phyloP scores from a whole-genome alignment of 2,888 invertebrate genomes.

The Pheosia gnoma region DNA sequence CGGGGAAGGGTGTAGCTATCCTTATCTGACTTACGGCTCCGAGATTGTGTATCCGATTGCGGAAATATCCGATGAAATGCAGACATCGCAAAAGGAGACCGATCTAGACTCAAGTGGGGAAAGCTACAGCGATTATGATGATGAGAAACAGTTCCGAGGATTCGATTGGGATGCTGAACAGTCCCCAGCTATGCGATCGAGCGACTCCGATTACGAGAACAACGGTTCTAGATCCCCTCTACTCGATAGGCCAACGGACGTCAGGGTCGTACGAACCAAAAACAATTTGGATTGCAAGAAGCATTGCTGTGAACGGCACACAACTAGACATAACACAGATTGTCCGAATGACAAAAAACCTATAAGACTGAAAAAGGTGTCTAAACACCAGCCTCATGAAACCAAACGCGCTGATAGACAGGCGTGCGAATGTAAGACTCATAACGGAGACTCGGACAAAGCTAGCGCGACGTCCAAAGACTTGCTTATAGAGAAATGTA shows the following conservation, averaged over 20 bases:
- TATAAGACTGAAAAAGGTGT: slow-evolving; percentile 73
- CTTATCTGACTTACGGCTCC: slow-evolving; percentile 87
- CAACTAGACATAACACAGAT: slow-evolving; percentile 57
- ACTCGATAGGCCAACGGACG: slow-evolving; percentile 79
- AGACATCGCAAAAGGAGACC: slow-evolving; percentile 86
- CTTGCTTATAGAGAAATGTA: slow-evolving; percentile 85
- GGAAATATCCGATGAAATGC: slow-evolving; percentile 92
- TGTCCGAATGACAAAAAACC: slow-evolving; percentile 72
- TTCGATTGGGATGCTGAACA: slow-evolving; percentile 81
- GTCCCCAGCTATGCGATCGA: slow-evolving; percentile 74
- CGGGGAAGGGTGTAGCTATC: slow-evolving; percentile 90
- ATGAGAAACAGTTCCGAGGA: slow-evolving; percentile 81
- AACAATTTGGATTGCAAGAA: slow-evolving; percentile 68
- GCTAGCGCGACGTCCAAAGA: slow-evolving; percentile 89
- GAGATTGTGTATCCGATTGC: slow-evolving; percentile 93
- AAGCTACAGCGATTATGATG: slow-evolving; percentile 86
- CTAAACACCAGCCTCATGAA: slow-evolving; percentile 63
- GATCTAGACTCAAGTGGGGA: slow-evolving; percentile 85
- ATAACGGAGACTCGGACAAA: slow-evolving; percentile 81
- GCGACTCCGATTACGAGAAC: slow-evolving; percentile 88
- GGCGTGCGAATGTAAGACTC: slow-evolving; percentile 66
- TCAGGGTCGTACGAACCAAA: slow-evolving; percentile 71
- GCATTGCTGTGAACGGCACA: slow-evolving; percentile 67
- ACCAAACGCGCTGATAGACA: slow-evolving; percentile 57
- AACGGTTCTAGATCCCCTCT: slow-evolving; percentile 89